phyloP scores from a whole-genome alignment of 37 sponge, comb jelly and placozoan genomes.

The Crambe crambe region DNA sequence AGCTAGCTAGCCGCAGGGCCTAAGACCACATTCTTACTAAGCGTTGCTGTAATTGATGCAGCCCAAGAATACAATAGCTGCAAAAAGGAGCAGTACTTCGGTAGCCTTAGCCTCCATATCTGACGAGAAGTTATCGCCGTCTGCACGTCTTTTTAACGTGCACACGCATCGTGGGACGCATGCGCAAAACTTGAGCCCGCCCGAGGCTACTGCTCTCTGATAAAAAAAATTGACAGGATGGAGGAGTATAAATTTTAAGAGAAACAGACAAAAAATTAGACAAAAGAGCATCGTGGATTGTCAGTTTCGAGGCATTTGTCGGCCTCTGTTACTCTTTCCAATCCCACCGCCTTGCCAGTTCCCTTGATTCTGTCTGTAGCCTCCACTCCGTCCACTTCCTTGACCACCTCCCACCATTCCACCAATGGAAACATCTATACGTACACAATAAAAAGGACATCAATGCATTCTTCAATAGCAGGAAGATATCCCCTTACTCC shows the following conservation, averaged over 20 bases:
- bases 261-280: no score
- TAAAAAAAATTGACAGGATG: no score
- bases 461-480: neutral
- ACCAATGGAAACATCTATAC: neutral
- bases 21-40: neutral
- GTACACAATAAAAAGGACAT: neutral
- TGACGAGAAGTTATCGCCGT: no score
- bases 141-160: no score
- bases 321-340: neutral
- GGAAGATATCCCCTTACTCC: constrained; percentile 55
- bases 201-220: no score
- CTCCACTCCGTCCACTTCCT: neutral
- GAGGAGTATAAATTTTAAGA: no score
- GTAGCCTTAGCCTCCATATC: neutral
- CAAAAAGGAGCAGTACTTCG: neutral
- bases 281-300: no score
- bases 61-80: neutral
- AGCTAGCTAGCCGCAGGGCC: neutral
- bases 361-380: neutral
- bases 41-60: neutral
- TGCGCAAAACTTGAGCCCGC: no score
- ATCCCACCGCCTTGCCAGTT: neutral
- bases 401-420: neutral
- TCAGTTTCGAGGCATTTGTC: neutral
- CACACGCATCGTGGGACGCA: no score